Evolutionary conservation across 2,888 invertebrate species (phyloP).

Genomic region (Mythimna albipuncta): DNA sequence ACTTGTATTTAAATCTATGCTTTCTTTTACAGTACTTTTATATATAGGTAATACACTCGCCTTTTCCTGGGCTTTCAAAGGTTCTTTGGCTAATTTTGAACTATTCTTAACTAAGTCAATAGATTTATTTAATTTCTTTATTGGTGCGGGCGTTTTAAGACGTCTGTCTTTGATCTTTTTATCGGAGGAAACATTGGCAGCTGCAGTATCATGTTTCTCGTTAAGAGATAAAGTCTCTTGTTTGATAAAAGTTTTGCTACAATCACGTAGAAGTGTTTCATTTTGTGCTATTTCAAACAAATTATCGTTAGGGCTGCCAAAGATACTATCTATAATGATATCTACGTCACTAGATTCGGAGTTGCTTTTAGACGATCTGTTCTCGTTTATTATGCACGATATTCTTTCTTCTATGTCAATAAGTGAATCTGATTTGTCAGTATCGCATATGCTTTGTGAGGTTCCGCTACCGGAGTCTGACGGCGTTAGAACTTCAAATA

Average conservation of each 20-base stretch:
- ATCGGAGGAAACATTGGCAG: slow-evolving; percentile 70
- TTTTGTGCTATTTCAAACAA: slow-evolving; percentile 72
- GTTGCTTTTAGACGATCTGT: slow-evolving; percentile 86
- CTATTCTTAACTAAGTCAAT: slow-evolving; percentile 78
- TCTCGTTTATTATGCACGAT: slow-evolving; percentile 87
- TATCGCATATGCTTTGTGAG: slow-evolving; percentile 81
- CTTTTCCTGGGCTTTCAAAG: slow-evolving; percentile 75
- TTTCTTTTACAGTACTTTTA: slow-evolving; percentile 78
- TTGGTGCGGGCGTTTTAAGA: slow-evolving; percentile 80
- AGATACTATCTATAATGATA: slow-evolving; percentile 82
- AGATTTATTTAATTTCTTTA: slow-evolving; percentile 82
- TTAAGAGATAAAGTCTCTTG: slow-evolving; percentile 69
- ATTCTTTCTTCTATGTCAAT: slow-evolving; percentile 87
- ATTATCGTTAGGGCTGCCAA: slow-evolving; percentile 77
- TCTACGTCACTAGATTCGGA: slow-evolving; percentile 87
- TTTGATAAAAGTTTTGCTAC: slow-evolving; percentile 84
- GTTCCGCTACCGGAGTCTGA: slow-evolving; percentile 87
- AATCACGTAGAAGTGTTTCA: slow-evolving; percentile 75
- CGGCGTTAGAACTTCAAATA: slow-evolving; percentile 83
- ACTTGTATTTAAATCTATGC: slow-evolving; percentile 75
- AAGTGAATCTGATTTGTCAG: slow-evolving; percentile 82
- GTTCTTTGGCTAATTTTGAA: slow-evolving; percentile 72
- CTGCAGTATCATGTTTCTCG: slow-evolving; percentile 70
- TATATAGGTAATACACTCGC: slow-evolving; percentile 84
- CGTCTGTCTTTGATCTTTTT: slow-evolving; percentile 80